These are phyloP conservation scores for Formica aserva DNA, from an alignment of 2,888 invertebrate species.

Conservation along the genomic window DNA sequence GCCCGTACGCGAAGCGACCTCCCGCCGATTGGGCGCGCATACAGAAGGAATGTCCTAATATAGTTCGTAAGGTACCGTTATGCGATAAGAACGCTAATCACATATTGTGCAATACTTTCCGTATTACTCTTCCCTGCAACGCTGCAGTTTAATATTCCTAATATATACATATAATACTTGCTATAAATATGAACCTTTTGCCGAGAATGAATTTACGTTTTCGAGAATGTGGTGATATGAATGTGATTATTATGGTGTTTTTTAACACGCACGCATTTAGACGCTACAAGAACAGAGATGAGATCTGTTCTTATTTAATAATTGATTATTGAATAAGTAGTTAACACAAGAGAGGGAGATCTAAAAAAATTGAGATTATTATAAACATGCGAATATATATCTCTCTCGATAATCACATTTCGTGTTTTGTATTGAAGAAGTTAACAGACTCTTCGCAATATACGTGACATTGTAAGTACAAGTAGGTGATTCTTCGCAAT, in stretches of 20 bases:
- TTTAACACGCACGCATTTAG: constrained; percentile 32
- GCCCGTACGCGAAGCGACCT: constrained; percentile 86
- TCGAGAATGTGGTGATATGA: not conserved
- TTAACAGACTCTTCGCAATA: not conserved
- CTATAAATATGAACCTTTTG: not conserved
- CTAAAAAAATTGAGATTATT: not conserved
- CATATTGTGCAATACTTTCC: constrained; percentile 65
- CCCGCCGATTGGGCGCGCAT: constrained; percentile 87
- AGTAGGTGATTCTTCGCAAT: not conserved
- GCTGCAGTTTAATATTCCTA: constrained; percentile 37
- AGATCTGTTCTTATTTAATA: constrained; percentile 10
- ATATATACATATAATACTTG: constrained; percentile 15
- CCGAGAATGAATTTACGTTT: not conserved
- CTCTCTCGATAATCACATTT: constrained; percentile 24
- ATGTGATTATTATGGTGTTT: constrained; percentile 12
- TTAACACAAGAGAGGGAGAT: not conserved
- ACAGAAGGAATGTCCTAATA: constrained; percentile 86
- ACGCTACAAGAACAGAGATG: not conserved
- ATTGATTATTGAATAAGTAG: not conserved
- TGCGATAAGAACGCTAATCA: constrained; percentile 77
- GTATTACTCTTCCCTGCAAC: constrained; percentile 59
- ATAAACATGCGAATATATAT: constrained; percentile 1
- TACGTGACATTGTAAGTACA: not conserved
- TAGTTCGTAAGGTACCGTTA: constrained; percentile 87
- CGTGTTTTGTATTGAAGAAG: not conserved